A percentile compares a stretch with the other conserved stretches of the same genome.
These are phyloP conservation scores for Propithecus deckenii DNA, from an alignment of 2,797 vertebrate species.

Conservation along the genomic window DNA sequence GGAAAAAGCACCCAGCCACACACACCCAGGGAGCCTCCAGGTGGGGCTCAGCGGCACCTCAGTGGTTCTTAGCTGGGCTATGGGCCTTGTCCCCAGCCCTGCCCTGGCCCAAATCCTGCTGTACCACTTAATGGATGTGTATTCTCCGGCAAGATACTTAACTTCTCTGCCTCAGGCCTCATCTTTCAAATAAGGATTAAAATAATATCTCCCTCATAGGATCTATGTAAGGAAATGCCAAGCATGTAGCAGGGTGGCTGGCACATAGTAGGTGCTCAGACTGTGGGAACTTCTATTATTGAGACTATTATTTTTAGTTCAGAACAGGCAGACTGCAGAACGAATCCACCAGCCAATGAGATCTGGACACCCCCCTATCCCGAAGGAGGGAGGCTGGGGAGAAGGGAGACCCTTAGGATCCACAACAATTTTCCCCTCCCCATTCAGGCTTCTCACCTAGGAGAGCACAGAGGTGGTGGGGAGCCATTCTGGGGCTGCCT, in stretches of 20 bases:
- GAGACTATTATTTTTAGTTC: conserved; percentile 1
- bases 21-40: neutral
- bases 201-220: neutral
- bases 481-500: neutral
- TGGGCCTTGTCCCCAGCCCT: neutral
- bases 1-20: neutral
- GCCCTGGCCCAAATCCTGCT: neutral
- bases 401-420: neutral
- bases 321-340: neutral
- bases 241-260: neutral
- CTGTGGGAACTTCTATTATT: neutral
- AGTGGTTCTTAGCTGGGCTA: neutral
- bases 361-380: neutral
- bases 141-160: neutral
- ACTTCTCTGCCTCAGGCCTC: neutral
- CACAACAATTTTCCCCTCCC: neutral
- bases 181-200: conserved; percentile 10
- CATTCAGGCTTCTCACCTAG: conserved; percentile 16
- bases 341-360: neutral
- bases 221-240: neutral
- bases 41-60: neutral
- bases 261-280: neutral
- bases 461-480: neutral
- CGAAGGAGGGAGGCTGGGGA: neutral
- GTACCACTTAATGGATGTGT: neutral